These are phyloP conservation scores for Cynodonichthys magdalenae DNA, from an alignment of 2,797 vertebrate genomes.

Conservation along the genomic window DNA sequence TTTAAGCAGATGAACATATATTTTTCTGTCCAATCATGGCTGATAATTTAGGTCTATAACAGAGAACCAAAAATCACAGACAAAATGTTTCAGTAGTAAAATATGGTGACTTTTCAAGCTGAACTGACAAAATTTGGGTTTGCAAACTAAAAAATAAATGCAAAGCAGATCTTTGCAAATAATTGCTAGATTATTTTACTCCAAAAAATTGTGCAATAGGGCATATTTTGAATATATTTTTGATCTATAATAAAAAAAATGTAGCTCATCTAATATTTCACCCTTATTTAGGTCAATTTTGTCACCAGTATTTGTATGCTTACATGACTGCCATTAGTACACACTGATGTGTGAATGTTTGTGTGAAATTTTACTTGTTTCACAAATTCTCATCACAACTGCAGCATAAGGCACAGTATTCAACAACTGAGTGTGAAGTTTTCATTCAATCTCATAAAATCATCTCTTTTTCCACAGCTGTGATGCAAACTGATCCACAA, in stretches of 20 bases:
- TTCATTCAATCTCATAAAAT: constrained; percentile 10
- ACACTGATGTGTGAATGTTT: constrained; percentile 17
- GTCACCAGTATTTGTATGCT: constrained; percentile 6
- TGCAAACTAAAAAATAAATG: too few relatives aligned
- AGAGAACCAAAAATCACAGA: neutral
- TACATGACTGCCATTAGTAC: constrained; percentile 16
- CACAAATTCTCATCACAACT: constrained; percentile 6
- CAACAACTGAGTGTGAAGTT: neutral
- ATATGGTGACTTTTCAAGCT: too few relatives aligned
- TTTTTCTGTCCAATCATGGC: neutral
- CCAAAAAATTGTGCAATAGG: neutral
- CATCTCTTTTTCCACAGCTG: constrained; percentile 10
- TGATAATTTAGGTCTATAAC: neutral
- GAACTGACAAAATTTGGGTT: too few relatives aligned
- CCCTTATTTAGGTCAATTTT: constrained; percentile 2
- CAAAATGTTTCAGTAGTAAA: too few relatives aligned
- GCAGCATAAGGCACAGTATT: constrained; percentile 7
- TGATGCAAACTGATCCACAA: neutral
- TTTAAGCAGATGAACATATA: neutral
- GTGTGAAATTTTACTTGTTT: constrained; percentile 17
- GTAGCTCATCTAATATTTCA: too few relatives aligned
- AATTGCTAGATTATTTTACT: too few relatives aligned
- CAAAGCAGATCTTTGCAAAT: too few relatives aligned
- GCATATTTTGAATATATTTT: neutral
- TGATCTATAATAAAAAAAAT: neutral